Evolutionary conservation across 2,888 invertebrate genomes (phyloP).

Genomic region (Schizotus pectinicornis): DNA sequence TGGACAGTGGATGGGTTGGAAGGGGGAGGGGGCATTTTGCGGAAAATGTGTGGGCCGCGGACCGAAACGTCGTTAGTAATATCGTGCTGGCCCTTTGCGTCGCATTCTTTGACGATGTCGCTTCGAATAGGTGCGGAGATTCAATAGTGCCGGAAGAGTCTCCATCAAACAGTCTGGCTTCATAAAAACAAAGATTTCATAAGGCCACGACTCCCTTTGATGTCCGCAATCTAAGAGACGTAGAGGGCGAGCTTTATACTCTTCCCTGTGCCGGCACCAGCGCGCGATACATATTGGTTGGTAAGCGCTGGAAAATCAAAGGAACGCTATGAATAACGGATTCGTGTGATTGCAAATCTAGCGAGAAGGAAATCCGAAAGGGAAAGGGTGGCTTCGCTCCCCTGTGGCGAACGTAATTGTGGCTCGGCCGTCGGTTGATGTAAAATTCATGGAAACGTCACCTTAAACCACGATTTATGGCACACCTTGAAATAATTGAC

Average conservation of each 20-base stretch:
- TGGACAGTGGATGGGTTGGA: too few relatives aligned
- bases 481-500: constrained; percentile 53
- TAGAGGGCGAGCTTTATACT: constrained; percentile 36
- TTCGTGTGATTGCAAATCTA: constrained; percentile 45
- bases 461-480: constrained; percentile 52
- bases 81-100: background rate
- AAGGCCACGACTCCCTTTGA: constrained; percentile 46
- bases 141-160: constrained; percentile 37
- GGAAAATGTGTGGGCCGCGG: too few relatives aligned
- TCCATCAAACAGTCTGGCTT: constrained; percentile 39
- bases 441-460: constrained; percentile 55
- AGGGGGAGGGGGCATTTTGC: too few relatives aligned
- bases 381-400: constrained; percentile 28
- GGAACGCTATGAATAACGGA: constrained; percentile 47
- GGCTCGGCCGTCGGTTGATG: constrained; percentile 48
- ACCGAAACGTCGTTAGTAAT: too few relatives aligned
- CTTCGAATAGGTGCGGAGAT: constrained; percentile 31
- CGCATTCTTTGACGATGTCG: constrained; percentile 12
- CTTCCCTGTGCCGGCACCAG: constrained; percentile 29
- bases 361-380: constrained; percentile 29
- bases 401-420: constrained; percentile 48
- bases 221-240: constrained; percentile 45
- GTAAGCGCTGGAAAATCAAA: constrained; percentile 50
- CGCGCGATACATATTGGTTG: constrained; percentile 48
- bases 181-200: constrained; percentile 52